Evolutionary conservation across 1,140 invertebrate species (phyloP), one percentile per base, ranked within the genome.

Genomic region (Holcopasites calliopsidis): DNA sequence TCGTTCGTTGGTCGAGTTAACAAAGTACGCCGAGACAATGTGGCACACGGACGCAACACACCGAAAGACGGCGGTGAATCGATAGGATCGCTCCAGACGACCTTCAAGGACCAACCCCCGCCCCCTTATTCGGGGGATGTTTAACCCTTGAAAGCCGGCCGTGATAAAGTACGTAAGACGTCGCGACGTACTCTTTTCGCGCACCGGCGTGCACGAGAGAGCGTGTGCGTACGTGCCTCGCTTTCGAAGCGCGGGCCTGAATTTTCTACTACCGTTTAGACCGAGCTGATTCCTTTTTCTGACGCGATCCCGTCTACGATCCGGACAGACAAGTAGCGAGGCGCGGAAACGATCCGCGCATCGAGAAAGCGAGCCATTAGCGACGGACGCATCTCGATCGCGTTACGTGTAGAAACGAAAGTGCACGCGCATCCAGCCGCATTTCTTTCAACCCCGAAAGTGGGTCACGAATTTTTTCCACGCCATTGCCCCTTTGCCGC

Each of bases 51-150:
- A 44, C 62, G 44, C 54, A 0, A 10, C 50, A 68, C 1, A 42
- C 21, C 16, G 35, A 42, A 28, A 58, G 57, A 7, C 18, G 52
- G 62, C 35, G 58, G 73, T 55, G 52, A 88, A 91, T 90, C 89
- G 87, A 90, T 90, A 89, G 83, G 77, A 72, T 64, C 80, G 88
- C 72, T 86, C 88, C 88, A 90, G 89, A 90, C 90, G 87, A 90
- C 90, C 89, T 91, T 91, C 86, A 75, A 75, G 77, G 52, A 70
- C 64, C 74, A 55, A 69, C 64, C 77, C 69, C 58, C 64, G n/a
- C n/a, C n/a, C n/a, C n/a, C n/a, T n/a, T n/a, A n/a, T n/a, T 33
- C 47, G 52, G 54, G 54, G 76, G 74, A 80, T 83, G 73, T 81
- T 74, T 80, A 86, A 86, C 75, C 85, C 82, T 84, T 74, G 79